Percentiles rank a stretch among this genome's conserved stretches.
These are phyloP conservation scores for Notiomystis cincta DNA, from an alignment of 2,113 vertebrate species.

Conservation along the genomic window DNA sequence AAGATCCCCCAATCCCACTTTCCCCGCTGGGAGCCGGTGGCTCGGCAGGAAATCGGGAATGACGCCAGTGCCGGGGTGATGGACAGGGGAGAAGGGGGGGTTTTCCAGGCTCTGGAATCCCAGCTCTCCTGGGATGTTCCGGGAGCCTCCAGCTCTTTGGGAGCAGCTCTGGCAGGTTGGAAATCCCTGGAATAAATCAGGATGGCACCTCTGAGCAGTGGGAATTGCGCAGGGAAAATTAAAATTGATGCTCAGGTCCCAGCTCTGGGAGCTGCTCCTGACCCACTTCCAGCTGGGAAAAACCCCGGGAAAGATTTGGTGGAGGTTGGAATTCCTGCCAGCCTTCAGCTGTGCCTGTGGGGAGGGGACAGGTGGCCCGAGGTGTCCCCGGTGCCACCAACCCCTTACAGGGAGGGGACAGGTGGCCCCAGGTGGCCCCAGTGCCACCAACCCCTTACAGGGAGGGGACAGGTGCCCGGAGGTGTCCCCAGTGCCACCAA, in stretches of 20 bases:
- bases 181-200: neutral
- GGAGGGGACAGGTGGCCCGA: too few species aligned
- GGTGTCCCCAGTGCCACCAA: too few species aligned
- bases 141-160: neutral
- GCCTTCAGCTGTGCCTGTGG: too few species aligned
- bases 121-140: neutral
- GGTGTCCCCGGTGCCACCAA: too few species aligned
- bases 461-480: too few species aligned
- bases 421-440: too few species aligned
- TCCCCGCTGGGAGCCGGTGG: neutral
- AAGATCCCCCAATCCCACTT: neutral
- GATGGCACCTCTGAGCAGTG: rapidly evolving
- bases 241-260: neutral
- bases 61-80: neutral
- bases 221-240: neutral
- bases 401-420: too few species aligned
- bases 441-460: too few species aligned
- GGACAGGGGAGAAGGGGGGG: rapidly evolving
- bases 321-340: neutral
- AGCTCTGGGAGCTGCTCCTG: neutral
- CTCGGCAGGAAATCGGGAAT: neutral
- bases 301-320: rapidly evolving
- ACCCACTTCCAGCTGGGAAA: neutral
- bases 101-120: neutral
- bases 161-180: neutral